Percentiles rank a stretch among this genome's conserved stretches.
These are phyloP conservation scores for Phymorhynchus buccinoides DNA, from an alignment of 1,140 invertebrate species.

Conservation along the genomic window DNA sequence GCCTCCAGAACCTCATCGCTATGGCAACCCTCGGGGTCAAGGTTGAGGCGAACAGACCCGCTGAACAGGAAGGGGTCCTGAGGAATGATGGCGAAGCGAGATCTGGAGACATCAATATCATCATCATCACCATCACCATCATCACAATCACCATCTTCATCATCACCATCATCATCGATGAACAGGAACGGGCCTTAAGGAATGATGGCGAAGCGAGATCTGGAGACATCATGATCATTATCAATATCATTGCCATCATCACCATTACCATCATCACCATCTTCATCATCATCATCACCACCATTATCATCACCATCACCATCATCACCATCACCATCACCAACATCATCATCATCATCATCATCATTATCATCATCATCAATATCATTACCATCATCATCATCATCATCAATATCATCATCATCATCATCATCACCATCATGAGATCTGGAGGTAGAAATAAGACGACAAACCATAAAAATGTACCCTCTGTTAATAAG, in stretches of 20 bases:
- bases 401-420: neutral
- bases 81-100: slow-evolving; percentile 90
- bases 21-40: slow-evolving; percentile 84
- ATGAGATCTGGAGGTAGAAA: too few species aligned
- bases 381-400: neutral
- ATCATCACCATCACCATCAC: neutral
- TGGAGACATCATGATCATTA: neutral
- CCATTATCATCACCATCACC: neutral
- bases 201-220: too few species aligned
- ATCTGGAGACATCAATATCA: slow-evolving; percentile 79
- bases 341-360: slow-evolving; percentile 13
- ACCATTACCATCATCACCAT: too few species aligned
- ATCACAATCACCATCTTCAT: too few species aligned
- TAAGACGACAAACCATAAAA: too few species aligned
- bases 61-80: slow-evolving; percentile 95
- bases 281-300: too few species aligned
- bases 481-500: neutral
- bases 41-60: slow-evolving; percentile 89
- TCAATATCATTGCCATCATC: neutral
- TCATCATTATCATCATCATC: slow-evolving; percentile 19
- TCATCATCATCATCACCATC: too few species aligned
- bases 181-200: too few species aligned
- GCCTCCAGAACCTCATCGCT: slow-evolving; percentile 85
- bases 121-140: too few species aligned
- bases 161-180: too few species aligned